Percentiles rank a stretch among this genome's conserved stretches.
These are phyloP conservation scores for Sarcophaga peregrina DNA, from an alignment of 1,140 invertebrate genomes.

Conservation along the genomic window DNA sequence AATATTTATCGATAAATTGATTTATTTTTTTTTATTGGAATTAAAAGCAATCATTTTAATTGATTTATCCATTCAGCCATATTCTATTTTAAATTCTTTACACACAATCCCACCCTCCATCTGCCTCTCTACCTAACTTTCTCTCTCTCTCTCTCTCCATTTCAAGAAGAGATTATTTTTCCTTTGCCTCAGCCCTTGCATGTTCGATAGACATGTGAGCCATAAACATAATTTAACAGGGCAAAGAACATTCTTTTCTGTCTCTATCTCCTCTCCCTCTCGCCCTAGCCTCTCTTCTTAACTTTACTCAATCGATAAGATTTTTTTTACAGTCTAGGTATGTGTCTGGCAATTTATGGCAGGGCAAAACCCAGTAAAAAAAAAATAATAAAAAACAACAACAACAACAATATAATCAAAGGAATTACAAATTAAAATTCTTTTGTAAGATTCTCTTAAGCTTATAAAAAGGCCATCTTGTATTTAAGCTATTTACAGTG, in stretches of 20 bases:
- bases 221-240: not conserved
- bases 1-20: no score
- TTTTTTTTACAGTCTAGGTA: not conserved
- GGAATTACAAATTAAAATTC: no score
- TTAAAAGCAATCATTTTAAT: no score
- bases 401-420: no score
- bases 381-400: not conserved
- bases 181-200: not conserved
- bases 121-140: not conserved
- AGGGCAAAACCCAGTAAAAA: conserved; percentile 3
- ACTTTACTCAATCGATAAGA: not conserved
- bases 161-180: not conserved
- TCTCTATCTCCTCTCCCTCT: not conserved
- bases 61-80: no score
- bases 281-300: not conserved
- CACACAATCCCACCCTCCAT: not conserved
- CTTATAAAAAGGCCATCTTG: no score
- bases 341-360: conserved; percentile 31
- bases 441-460: no score
- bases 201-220: not conserved
- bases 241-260: not conserved
- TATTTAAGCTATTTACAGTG: no score
- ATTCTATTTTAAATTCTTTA: no score
- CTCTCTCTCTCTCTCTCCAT: not conserved
- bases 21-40: no score